Percentiles rank a stretch among this genome's conserved stretches.
Evolutionary conservation across 2,888 invertebrate genomes (phyloP).

Genomic region (Archips crataeganus): DNA sequence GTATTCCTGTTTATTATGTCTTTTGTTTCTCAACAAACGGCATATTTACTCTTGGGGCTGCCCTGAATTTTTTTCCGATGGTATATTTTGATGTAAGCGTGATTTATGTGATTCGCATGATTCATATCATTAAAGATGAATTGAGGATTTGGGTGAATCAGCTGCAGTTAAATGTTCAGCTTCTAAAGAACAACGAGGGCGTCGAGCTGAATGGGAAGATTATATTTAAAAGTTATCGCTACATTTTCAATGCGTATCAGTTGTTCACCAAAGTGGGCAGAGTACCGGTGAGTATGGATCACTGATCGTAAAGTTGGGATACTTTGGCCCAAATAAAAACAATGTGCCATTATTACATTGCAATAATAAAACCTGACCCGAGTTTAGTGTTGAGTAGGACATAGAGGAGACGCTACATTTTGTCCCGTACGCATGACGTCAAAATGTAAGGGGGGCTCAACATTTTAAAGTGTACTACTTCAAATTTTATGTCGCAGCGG

Average conservation of each 20-base stretch:
- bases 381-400: too few species aligned
- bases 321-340: too few species aligned
- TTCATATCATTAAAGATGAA: conserved; percentile 13
- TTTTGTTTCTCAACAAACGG: background rate
- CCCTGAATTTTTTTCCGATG: background rate
- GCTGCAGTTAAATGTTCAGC: background rate
- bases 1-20: background rate
- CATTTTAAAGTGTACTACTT: too few species aligned
- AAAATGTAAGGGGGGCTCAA: too few species aligned
- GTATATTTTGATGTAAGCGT: conserved; percentile 3
- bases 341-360: too few species aligned
- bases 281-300: background rate
- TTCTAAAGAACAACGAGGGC: background rate
- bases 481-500: too few species aligned
- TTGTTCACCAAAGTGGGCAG: conserved; percentile 1
- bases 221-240: conserved; percentile 10
- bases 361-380: too few species aligned
- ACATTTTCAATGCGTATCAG: conserved; percentile 1
- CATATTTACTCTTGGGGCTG: background rate
- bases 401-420: too few species aligned
- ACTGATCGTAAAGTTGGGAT: too few species aligned
- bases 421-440: too few species aligned
- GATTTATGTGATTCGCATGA: conserved; percentile 1
- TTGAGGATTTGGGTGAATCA: conserved; percentile 19
- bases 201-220: background rate